Conservation (phyloP, 2,113 vertebrate genomes). For the Pachyramphus minor region DNA sequence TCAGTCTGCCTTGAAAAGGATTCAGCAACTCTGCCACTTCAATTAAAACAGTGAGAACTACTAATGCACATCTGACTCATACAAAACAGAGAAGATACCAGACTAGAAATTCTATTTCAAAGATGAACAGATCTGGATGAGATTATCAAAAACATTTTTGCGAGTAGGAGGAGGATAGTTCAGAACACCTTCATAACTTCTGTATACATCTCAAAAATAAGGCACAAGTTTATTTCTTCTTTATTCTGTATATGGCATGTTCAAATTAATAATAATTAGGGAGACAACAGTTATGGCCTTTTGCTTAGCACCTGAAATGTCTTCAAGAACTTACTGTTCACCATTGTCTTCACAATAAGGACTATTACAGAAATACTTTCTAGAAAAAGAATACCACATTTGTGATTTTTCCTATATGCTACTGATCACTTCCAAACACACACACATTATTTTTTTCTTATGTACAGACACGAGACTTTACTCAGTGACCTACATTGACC, state of each 20-base stretch:
- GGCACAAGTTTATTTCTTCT: not conserved
- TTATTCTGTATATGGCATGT: not conserved
- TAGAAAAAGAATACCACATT: not conserved
- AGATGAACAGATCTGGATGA: constrained; percentile 16
- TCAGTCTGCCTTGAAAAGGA: not conserved
- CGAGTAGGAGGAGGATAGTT: constrained; percentile 23
- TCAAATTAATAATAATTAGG: not conserved
- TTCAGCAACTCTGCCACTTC: not conserved
- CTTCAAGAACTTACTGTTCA: not conserved
- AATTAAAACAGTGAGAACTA: constrained; percentile 46
- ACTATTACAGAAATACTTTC: not conserved
- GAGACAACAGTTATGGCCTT: not conserved
- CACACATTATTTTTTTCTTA: not conserved
- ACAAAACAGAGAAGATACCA: constrained; percentile 5
- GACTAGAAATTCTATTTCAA: constrained; percentile 2
- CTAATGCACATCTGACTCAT: constrained; percentile 43
- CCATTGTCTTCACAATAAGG: not conserved
- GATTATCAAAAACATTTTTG: constrained; percentile 7
- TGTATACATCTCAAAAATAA: constrained; percentile 5
- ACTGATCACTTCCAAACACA: not conserved
- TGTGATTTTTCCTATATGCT: not conserved
- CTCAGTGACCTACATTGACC: not conserved
- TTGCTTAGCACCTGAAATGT: not conserved
- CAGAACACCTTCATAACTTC: constrained; percentile 41
- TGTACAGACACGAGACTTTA: not conserved